These are phyloP conservation scores for Dascyllus trimaculatus DNA, from an alignment of 2,113 vertebrate species.

Conservation along the genomic window DNA sequence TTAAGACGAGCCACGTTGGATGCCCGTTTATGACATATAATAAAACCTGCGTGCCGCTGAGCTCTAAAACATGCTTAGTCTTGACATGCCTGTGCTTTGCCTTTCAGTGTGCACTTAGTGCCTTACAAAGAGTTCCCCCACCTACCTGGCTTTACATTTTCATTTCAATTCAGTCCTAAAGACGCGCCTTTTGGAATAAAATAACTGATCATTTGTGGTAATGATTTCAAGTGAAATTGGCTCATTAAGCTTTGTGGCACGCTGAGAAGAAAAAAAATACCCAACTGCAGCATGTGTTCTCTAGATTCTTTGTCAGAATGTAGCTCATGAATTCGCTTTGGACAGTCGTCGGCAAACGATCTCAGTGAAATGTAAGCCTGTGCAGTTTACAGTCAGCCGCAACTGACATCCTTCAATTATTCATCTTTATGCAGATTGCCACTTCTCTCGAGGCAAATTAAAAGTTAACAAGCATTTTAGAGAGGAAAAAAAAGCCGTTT, in stretches of 20 bases:
- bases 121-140: no score
- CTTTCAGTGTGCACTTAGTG: no score
- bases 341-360: no score
- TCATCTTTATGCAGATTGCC: conserved; percentile 35
- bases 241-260: not conserved
- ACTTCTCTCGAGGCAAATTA: conserved; percentile 18
- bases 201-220: conserved; percentile 6
- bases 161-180: no score
- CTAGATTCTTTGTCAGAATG: not conserved
- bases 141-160: no score
- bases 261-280: conserved; percentile 2
- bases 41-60: no score
- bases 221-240: conserved; percentile 22
- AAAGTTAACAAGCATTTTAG: conserved; percentile 39
- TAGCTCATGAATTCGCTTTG: not conserved
- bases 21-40: no score
- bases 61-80: no score
- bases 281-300: not conserved
- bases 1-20: no score
- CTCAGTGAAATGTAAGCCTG: conserved; percentile 6
- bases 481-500: not conserved
- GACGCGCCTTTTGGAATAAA: no score
- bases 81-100: no score
- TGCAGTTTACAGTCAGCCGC: conserved; percentile 4
- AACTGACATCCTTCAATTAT: conserved; percentile 22